Base-by-base conservation (phyloP, 2,888 invertebrate genomes). In the Yponomeuta malinellus region DNA sequence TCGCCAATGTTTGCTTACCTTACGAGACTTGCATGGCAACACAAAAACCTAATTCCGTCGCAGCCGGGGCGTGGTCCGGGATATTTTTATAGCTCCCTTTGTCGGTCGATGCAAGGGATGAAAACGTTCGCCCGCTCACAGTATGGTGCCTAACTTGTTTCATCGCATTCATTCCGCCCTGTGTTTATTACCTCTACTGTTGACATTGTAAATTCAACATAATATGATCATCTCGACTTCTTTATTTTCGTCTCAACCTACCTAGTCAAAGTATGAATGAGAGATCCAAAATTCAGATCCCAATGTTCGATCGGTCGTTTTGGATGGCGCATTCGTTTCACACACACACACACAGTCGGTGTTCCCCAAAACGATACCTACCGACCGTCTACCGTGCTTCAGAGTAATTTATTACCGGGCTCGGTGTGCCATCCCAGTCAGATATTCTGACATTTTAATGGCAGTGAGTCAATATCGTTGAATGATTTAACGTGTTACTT, bases 1-100 rank as follows among this genome's bases (percentile, higher is more conserved):
- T 80, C 79, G 83, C 81, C 82, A 68, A 82, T 86, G 87, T 90
- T 83, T 90, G 86, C 85, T 83, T 86, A 86, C 87, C 83, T 83
- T 48, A 68, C n/a, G 33, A 86, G 84, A 86, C 87, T 87, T 83
- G 80, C 83, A 78, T 85, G 81, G 80, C 86, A 84, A 86, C 79
- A 87, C 84, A 84, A 83, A 82, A 81, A 81, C 82, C 81, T 75
- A 82, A 82, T 83, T 85, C 75, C 80, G 80, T 78, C 76, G 76
- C 75, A 77, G 77, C 77, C 77, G 78, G 80, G 84, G 85, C 81
- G 85, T 83, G 83, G 84, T 78, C 76, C 80, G 83, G 79, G 78
- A 81, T 84, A 81, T 83, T 88, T 87, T 88, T 87, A 88, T 83
- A 82, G 80, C 82, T 79, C 78, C 81, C 82, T 84, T 84, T 81